Percentiles rank a stretch among this genome's conserved stretches.
These are phyloP conservation scores for Balearica regulorum DNA, from an alignment of 2,797 vertebrate genomes.

Conservation along the genomic window DNA sequence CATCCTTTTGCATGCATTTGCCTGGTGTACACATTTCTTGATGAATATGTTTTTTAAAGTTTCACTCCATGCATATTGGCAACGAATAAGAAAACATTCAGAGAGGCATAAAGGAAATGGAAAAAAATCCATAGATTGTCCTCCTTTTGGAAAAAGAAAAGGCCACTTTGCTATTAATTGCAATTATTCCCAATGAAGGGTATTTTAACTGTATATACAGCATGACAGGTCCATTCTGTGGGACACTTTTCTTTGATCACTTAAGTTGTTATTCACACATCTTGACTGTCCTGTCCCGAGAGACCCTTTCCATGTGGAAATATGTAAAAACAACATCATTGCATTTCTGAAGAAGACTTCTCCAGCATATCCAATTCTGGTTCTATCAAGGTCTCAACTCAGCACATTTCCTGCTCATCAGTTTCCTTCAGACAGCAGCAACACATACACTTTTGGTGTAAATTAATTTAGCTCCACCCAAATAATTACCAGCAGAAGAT, in stretches of 20 bases:
- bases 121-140: not conserved
- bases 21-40: not conserved
- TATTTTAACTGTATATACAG: not conserved
- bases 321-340: not conserved
- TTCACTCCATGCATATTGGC: not conserved
- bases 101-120: not conserved
- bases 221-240: not conserved
- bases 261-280: not conserved
- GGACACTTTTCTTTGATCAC: not conserved
- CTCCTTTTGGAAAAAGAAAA: not conserved
- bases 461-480: slow-evolving; percentile 10
- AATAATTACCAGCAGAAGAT: slow-evolving; percentile 8
- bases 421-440: not conserved
- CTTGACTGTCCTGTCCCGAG: not conserved
- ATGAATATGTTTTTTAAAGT: not conserved
- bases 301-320: not conserved
- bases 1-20: not conserved
- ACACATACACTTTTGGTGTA: not conserved
- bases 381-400: not conserved
- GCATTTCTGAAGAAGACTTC: not conserved
- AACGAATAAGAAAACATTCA: not conserved
- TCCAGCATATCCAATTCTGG: not conserved
- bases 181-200: not conserved
- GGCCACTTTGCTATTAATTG: not conserved
- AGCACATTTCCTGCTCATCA: not conserved